phyloP scores from a whole-genome alignment of 2,797 vertebrate genomes.

The Gymnothorax javanicus region DNA sequence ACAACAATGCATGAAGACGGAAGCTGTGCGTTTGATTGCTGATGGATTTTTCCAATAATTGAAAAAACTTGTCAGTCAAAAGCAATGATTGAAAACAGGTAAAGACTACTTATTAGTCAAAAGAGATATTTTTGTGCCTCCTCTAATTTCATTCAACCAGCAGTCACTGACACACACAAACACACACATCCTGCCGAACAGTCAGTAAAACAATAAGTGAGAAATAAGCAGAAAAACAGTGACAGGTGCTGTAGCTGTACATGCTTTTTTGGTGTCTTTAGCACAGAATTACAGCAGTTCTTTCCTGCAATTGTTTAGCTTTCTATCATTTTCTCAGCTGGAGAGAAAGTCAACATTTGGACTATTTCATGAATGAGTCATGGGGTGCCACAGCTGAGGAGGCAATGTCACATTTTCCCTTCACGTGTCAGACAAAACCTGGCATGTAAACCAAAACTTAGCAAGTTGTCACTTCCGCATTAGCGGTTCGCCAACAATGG shows the following conservation, averaged over 20 bases:
- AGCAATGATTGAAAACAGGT: background rate
- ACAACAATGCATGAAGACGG: no score
- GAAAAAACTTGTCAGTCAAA: background rate
- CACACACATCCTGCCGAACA: background rate
- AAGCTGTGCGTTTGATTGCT: no score
- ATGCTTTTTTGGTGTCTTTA: background rate
- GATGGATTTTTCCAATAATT: background rate
- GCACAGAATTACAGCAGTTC: background rate
- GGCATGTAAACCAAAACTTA: background rate
- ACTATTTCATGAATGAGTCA: slow-evolving; percentile 13
- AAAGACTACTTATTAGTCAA: no score
- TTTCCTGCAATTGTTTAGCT: background rate
- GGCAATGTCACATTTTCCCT: background rate
- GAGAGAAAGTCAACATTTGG: background rate
- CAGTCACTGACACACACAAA: background rate
- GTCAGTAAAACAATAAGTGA: background rate
- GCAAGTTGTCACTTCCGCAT: background rate
- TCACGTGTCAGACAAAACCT: background rate
- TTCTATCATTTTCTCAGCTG: background rate
- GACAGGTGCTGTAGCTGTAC: background rate
- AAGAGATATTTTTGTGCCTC: no score
- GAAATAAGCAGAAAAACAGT: slow-evolving; percentile 6
- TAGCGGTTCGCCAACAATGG: background rate
- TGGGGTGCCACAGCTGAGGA: background rate
- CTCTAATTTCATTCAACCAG: no score